Evolutionary conservation across 2,797 vertebrate genomes (phyloP).

Genomic region (Gymnoscopelus braueri): DNA sequence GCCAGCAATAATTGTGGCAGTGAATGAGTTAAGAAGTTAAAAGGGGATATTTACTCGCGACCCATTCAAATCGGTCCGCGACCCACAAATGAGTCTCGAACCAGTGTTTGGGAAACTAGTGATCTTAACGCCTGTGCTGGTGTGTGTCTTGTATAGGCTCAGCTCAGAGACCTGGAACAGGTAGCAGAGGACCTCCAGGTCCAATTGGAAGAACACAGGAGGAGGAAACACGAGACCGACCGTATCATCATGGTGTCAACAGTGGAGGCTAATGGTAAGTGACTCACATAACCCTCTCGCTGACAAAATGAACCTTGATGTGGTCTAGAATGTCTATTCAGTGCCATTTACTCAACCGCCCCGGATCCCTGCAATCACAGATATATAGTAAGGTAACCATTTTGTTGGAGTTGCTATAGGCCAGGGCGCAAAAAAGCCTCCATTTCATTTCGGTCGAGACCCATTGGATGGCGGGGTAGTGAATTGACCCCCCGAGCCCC

Average conservation of each 20-base stretch:
- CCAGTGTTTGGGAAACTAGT: background rate
- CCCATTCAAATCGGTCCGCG: no score
- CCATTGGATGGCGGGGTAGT: conserved; percentile 32
- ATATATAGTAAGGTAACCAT: conserved; percentile 27
- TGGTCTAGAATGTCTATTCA: conserved; percentile 34
- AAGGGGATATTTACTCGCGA: no score
- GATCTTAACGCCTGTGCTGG: background rate
- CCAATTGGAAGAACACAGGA: conserved; percentile 71
- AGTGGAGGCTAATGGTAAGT: conserved; percentile 59
- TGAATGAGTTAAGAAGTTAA: no score
- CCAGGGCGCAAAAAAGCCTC: conserved; percentile 24
- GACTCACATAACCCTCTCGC: conserved; percentile 11
- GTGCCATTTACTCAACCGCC: conserved; percentile 34
- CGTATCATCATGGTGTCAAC: conserved; percentile 62
- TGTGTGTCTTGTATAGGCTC: conserved; percentile 58
- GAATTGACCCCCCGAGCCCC: conserved; percentile 50
- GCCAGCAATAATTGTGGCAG: no score
- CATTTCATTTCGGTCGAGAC: conserved; percentile 53
- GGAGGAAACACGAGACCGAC: conserved; percentile 67
- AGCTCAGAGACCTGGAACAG: conserved; percentile 76
- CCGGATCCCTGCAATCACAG: conserved; percentile 31
- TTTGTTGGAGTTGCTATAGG: conserved; percentile 31
- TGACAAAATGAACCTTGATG: conserved; percentile 33
- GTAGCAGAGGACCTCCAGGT: conserved; percentile 71
- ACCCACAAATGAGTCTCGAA: no score